Conservation (phyloP, 2,113 vertebrate genomes). For the Charina bottae region DNA sequence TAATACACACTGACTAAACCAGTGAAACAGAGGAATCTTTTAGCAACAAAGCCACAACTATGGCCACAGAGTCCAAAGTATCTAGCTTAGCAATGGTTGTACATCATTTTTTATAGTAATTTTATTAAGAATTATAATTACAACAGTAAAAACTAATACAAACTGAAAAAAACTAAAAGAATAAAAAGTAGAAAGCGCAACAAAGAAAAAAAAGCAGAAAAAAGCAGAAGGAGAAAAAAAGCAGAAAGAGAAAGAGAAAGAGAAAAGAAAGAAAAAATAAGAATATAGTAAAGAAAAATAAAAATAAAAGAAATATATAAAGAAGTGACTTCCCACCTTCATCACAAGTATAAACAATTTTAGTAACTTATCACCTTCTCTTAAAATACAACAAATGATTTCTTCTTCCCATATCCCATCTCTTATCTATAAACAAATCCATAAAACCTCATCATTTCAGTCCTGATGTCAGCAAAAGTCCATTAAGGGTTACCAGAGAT, state of each 20-base stretch:
- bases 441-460: not conserved
- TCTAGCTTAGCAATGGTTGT: not conserved
- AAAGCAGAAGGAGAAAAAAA: no score
- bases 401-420: not conserved
- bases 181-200: not conserved
- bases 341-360: not conserved
- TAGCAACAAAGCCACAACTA: not conserved
- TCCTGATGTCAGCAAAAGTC: not conserved
- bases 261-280: not conserved
- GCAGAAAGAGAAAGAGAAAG: not conserved
- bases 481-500: no score
- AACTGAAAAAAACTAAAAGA: not conserved
- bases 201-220: not conserved
- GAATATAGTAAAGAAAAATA: not conserved
- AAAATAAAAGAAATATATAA: not conserved
- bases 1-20: not conserved
- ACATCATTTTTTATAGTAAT: not conserved
- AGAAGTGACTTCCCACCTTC: not conserved
- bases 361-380: not conserved
- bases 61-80: not conserved
- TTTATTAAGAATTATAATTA: not conserved
- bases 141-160: not conserved
- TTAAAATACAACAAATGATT: not conserved
- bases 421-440: not conserved
- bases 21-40: not conserved